Evolutionary conservation across 1,140 invertebrate species (phyloP), one percentile per base, ranked within the genome.

Genomic region (Oncopodura yosiiana): DNA sequence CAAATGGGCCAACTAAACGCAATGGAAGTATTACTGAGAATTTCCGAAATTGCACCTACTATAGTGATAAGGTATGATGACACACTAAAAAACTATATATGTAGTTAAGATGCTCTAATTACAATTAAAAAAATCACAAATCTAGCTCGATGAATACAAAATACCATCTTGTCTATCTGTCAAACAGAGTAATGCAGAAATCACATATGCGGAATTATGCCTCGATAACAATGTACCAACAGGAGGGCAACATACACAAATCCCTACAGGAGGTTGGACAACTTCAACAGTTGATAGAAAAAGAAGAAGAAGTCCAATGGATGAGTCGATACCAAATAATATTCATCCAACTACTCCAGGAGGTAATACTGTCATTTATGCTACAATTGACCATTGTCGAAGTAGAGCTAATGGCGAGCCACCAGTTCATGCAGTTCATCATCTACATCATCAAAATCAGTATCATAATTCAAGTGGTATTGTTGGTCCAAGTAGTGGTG

Each of bases 151-250:
- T 12, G n/a, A 38, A 29, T 32, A 19, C n/a, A n/a, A n/a, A 16
- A 42, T 49, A 3, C 46, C 19, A 29, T 26, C 29, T 16, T 50
- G 3, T 30, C 42, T 51, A 56, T 65, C 68, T 64, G 66, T 66
- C 66, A 65, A 11, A 19, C 60, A 72, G 71, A 61, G 66, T 23
- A 62, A 55, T 43, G 77, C 81, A 45, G 81, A 83, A 68, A 77
- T 84, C 58, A 82, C 81, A 45, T 84, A 84, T 64, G 81, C 82
- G 23, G 82, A 84, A 62, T 70, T 84, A 43, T 77, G 78, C 48
- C 69, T 82, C 52, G 69, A 62, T 53, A 61, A 58, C 56, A 56
- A 55, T 24, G 58, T 50, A 37, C 24, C 21, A 46, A 42, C 23
- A 26, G 44, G 32, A 41, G 57, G 14, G 16, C 3, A 29, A 36